These are phyloP conservation scores for Burhinus bistriatus DNA, from an alignment of 2,113 vertebrate species.

Conservation along the genomic window DNA sequence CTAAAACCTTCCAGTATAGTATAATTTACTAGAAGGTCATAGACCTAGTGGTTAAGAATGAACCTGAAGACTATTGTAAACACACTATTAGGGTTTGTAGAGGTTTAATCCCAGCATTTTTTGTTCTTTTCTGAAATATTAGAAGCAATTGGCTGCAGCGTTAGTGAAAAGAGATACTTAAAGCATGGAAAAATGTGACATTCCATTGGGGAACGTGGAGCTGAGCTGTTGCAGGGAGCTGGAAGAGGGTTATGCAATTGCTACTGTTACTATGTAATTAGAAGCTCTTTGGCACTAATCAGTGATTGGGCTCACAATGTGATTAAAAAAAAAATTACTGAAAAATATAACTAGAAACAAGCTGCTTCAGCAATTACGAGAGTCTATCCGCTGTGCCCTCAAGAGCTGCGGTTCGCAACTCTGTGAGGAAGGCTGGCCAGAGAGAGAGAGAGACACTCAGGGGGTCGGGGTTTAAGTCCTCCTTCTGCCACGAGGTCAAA, in stretches of 20 bases:
- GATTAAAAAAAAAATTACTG: neutral
- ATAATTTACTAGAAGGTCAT: constrained; percentile 62
- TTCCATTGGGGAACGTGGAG: neutral
- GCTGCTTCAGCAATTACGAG: neutral
- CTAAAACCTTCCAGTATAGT: constrained; percentile 48
- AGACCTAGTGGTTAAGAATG: constrained; percentile 51
- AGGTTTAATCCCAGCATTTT: constrained; percentile 13
- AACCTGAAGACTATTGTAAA: constrained; percentile 53
- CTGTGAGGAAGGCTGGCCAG: neutral
- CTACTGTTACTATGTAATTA: constrained; percentile 63
- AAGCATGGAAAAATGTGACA: constrained; percentile 37
- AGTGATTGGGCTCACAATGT: neutral
- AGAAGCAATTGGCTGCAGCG: constrained; percentile 14
- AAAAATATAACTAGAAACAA: constrained; percentile 8
- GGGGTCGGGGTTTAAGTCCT: neutral
- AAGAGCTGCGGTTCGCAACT: neutral
- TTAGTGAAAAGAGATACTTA: constrained; percentile 51
- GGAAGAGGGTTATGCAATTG: neutral
- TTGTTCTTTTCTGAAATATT: constrained; percentile 31
- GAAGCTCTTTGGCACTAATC: constrained; percentile 48
- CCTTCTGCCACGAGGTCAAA: neutral
- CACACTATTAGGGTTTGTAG: constrained; percentile 27
- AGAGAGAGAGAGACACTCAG: neutral
- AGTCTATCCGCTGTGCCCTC: neutral
- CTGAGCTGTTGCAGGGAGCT: neutral